These are phyloP conservation scores for Nomada ferruginata DNA, from an alignment of 2,888 invertebrate species.

Conservation along the genomic window DNA sequence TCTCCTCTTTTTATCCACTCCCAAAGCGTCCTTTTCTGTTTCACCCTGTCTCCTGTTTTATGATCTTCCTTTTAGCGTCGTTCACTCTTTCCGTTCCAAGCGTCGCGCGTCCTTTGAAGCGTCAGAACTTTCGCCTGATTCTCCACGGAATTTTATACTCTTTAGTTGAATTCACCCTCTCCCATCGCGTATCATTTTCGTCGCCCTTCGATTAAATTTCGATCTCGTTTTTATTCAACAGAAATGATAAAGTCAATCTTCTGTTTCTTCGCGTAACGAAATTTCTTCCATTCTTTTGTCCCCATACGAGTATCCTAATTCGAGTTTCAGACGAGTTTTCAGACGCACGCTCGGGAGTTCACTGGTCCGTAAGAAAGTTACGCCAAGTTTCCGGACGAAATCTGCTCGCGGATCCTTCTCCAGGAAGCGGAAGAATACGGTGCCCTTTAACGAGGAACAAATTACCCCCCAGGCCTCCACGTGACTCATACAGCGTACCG, in stretches of 20 bases:
- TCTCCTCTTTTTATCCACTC: slow-evolving; percentile 37
- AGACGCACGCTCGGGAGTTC: slow-evolving; percentile 71
- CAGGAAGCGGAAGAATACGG: slow-evolving; percentile 40
- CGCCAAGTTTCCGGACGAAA: slow-evolving; percentile 76
- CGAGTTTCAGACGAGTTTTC: slow-evolving; percentile 82
- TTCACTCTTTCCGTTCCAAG: slow-evolving; percentile 5
- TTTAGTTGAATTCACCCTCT: not conserved
- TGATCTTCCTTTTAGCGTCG: slow-evolving; percentile 19
- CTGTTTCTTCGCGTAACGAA: not conserved
- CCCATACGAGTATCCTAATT: slow-evolving; percentile 71
- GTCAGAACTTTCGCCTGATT: not conserved
- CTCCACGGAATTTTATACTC: no score
- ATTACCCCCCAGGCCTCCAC: not conserved
- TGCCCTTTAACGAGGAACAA: slow-evolving; percentile 35
- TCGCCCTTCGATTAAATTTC: not conserved
- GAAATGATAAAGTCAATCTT: not conserved
- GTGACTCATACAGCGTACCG: not conserved
- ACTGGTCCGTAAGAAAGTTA: slow-evolving; percentile 78
- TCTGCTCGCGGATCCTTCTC: slow-evolving; percentile 54
- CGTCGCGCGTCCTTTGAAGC: slow-evolving; percentile 1
- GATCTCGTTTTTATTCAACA: not conserved
- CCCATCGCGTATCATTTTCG: not conserved
- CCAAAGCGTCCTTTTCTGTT: slow-evolving; percentile 1
- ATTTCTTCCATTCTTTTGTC: not conserved
- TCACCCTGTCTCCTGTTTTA: slow-evolving; percentile 22